These are phyloP conservation scores for Cheilosia pagana DNA, from an alignment of 2,888 invertebrate genomes.

Conservation along the genomic window DNA sequence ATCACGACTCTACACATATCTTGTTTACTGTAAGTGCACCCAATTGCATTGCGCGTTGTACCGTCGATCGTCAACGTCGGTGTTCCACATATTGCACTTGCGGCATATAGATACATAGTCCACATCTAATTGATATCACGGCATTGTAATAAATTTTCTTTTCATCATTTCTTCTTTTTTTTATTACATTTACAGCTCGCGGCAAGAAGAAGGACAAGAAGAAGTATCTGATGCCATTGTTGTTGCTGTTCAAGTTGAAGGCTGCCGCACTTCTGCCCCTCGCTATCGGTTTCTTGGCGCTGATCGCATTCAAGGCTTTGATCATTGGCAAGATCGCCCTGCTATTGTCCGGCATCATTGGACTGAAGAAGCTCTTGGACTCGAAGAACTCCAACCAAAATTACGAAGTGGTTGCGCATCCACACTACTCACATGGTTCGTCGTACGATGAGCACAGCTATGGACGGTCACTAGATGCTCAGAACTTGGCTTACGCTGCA, in stretches of 20 bases:
- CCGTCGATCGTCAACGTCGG: not conserved
- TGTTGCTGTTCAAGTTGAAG: constrained; percentile 91
- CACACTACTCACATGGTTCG: constrained; percentile 86
- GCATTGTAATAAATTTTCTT: constrained; percentile 39
- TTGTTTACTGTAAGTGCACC: constrained; percentile 54
- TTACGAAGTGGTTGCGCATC: constrained; percentile 90
- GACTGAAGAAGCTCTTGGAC: constrained; percentile 89
- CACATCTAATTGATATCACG: constrained; percentile 49
- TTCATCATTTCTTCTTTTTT: constrained; percentile 22
- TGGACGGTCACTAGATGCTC: constrained; percentile 88
- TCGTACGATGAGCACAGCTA: constrained; percentile 85
- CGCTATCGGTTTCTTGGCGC: constrained; percentile 90
- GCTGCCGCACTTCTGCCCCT: constrained; percentile 91
- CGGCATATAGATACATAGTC: constrained; percentile 18
- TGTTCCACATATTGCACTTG: constrained; percentile 48
- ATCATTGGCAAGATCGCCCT: constrained; percentile 93
- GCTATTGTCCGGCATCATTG: constrained; percentile 89
- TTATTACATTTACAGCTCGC: constrained; percentile 85
- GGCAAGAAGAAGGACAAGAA: constrained; percentile 92
- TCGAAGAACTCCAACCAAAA: constrained; percentile 88
- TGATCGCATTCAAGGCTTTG: constrained; percentile 93
- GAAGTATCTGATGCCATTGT: constrained; percentile 90
- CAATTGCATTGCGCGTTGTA: constrained; percentile 31
- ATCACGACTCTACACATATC: not conserved
- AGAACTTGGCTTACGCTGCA: constrained; percentile 89